Evolutionary conservation across 2,797 vertebrate genomes (phyloP).

Genomic region (Bradypodion ventrale): DNA sequence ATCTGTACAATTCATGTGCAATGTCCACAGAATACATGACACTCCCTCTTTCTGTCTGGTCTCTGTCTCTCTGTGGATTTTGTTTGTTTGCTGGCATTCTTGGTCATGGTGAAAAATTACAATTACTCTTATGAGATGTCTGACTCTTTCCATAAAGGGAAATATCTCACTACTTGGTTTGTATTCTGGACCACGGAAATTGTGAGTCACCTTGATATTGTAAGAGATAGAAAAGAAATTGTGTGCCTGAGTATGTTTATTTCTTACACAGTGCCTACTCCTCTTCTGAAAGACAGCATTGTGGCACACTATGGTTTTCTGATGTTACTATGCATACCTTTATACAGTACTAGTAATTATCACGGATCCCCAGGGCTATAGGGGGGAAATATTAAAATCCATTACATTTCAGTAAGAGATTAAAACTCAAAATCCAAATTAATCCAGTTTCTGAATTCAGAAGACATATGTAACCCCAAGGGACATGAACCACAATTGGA

Average conservation of each 20-base stretch:
- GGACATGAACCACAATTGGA: too few species aligned
- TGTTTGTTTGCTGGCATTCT: background rate
- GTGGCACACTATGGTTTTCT: background rate
- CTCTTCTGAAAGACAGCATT: background rate
- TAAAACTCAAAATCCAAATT: background rate
- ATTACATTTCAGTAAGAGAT: background rate
- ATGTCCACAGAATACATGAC: background rate
- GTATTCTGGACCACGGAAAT: background rate
- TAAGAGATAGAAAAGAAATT: background rate
- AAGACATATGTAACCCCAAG: background rate
- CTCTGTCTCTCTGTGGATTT: too few species aligned
- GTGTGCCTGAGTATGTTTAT: background rate
- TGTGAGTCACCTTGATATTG: background rate
- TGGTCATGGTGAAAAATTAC: background rate
- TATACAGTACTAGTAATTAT: background rate
- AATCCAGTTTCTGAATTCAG: background rate
- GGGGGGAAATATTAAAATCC: background rate
- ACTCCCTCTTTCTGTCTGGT: background rate
- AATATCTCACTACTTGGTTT: background rate
- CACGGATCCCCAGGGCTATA: background rate
- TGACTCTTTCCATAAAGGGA: background rate
- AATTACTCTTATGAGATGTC: background rate
- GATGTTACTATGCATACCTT: background rate
- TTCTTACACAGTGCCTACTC: background rate
- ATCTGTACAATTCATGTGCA: background rate